Evolutionary conservation across 1,140 invertebrate species (phyloP), one percentile per base, ranked within the genome.

Genomic region (Adelges cooleyi): DNA sequence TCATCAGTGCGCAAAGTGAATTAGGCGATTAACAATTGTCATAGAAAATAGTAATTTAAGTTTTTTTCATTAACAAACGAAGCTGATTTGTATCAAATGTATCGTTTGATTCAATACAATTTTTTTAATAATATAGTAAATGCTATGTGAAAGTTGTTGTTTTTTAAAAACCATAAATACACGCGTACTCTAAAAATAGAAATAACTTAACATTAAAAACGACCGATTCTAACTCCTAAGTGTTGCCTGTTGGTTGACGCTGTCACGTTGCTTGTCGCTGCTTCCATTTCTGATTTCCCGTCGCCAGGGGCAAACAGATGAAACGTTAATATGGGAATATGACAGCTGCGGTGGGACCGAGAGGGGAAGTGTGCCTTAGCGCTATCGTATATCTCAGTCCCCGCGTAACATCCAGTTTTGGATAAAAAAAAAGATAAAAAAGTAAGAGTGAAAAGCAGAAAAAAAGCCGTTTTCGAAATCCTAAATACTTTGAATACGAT

Each of bases 301-400:
- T 9, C 42, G 56, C 56, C 44, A 10, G 25, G 22, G 40, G 56
- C 56, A 22, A 62, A 62, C 56, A 48, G 40, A 62, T 62, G 56
- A 62, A 62, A 62, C 40, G 56, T 62, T 62, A 62, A 62, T 62
- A 62, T 62, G 56, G 25, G 56, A 62, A 62, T 22, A 15, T 29
- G 56, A 29, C 56, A 62, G 56, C 56, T 62, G 56, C 38, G 25
- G 29, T 33, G 11, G 5, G 23, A 11, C 46, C 56, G 44, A 18
- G 20, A 48, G 20, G 27, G 25, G 46, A 62, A n/a, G n/a, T n/a
- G n/a, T n/a, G n/a, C n/a, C n/a, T n/a, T n/a, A n/a, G n/a, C n/a
- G n/a, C n/a, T n/a, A 62, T 62, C 56, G 42, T 23, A 62, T 23
- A 46, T 27, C 38, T 38, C n/a, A 62, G n/a, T n/a, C 56, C 56